These are phyloP conservation scores for Cynaeus angustus DNA, from an alignment of 2,888 invertebrate species.

Conservation along the genomic window DNA sequence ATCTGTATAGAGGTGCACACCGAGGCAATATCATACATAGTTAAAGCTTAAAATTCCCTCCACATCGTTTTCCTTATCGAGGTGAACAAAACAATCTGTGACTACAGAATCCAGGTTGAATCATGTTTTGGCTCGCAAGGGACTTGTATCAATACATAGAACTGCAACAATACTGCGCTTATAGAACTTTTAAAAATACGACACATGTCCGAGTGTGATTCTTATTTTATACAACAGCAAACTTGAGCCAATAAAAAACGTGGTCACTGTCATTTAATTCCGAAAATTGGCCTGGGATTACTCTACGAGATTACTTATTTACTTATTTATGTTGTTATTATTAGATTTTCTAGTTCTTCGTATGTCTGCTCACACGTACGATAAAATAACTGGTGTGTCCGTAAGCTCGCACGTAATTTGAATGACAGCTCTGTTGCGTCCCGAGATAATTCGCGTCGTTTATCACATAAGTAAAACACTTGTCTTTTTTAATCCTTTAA, in stretches of 20 bases:
- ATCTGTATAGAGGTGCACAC: not conserved
- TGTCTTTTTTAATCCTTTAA: not conserved
- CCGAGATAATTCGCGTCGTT: not conserved
- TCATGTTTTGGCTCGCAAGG: slow-evolving; percentile 19
- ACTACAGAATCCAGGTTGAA: slow-evolving; percentile 28
- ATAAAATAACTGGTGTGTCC: not conserved
- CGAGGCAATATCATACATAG: not conserved
- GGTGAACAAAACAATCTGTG: slow-evolving; percentile 29
- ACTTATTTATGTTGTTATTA: slow-evolving; percentile 49
- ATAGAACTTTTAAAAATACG: slow-evolving; percentile 34
- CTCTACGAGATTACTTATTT: slow-evolving; percentile 48
- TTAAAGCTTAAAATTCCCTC: slow-evolving; percentile 20
- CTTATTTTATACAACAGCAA: slow-evolving; percentile 18
- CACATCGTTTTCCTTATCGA: slow-evolving; percentile 23
- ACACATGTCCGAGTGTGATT: slow-evolving; percentile 16
- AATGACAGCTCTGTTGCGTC: slow-evolving; percentile 1
- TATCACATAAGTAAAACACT: slow-evolving; percentile 5
- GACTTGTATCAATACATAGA: slow-evolving; percentile 29
- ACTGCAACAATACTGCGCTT: slow-evolving; percentile 34
- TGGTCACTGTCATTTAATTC: slow-evolving; percentile 49
- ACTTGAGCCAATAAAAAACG: slow-evolving; percentile 46
- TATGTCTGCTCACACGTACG: slow-evolving; percentile 17
- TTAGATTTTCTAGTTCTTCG: slow-evolving; percentile 40
- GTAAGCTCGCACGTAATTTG: slow-evolving; percentile 12
- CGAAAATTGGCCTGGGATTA: slow-evolving; percentile 51